Evolutionary conservation across 92 coral and sea anemone genomes (phyloP).

Genomic region (Ricordea florida): DNA sequence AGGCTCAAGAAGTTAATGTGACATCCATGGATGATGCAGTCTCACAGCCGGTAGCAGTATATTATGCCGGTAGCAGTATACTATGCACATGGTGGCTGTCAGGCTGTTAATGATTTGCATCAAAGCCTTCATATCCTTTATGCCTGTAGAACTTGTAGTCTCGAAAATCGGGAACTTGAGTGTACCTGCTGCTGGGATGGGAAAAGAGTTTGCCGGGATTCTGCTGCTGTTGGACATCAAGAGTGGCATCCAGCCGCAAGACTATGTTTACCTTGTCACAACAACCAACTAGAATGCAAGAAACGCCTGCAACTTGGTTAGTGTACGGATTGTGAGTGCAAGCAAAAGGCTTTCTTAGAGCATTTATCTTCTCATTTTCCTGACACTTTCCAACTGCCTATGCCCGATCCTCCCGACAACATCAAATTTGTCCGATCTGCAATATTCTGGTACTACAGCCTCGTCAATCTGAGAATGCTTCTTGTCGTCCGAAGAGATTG

Average conservation of each 20-base stretch:
- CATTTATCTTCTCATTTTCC: constrained; percentile 30
- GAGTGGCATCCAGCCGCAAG: constrained; percentile 66
- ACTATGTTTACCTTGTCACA: constrained; percentile 52
- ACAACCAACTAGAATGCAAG: constrained; percentile 24
- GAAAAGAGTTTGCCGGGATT: too few species aligned
- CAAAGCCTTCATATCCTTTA: constrained; percentile 29
- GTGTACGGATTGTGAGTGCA: constrained; percentile 52
- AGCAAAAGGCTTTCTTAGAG: constrained; percentile 42
- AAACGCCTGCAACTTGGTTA: constrained; percentile 43
- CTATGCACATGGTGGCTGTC: constrained; percentile 55
- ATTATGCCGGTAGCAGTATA: constrained; percentile 35
- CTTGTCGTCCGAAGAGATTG: constrained; percentile 61
- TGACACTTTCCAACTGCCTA: constrained; percentile 23
- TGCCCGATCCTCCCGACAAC: constrained; percentile 67
- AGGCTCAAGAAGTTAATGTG: constrained; percentile 43
- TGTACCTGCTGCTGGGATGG: too few species aligned
- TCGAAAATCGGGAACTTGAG: constrained; percentile 18
- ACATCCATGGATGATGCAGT: constrained; percentile 52
- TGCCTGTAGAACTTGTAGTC: constrained; percentile 39
- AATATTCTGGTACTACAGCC: constrained; percentile 44
- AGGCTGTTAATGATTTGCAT: constrained; percentile 47
- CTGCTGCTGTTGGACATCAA: constrained; percentile 34
- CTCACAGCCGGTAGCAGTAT: constrained; percentile 49
- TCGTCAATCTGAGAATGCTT: constrained; percentile 46
- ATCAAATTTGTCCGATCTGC: constrained; percentile 56